Evolutionary conservation across 2,888 invertebrate species (phyloP).

Genomic region (Himalopsyche anomala): DNA sequence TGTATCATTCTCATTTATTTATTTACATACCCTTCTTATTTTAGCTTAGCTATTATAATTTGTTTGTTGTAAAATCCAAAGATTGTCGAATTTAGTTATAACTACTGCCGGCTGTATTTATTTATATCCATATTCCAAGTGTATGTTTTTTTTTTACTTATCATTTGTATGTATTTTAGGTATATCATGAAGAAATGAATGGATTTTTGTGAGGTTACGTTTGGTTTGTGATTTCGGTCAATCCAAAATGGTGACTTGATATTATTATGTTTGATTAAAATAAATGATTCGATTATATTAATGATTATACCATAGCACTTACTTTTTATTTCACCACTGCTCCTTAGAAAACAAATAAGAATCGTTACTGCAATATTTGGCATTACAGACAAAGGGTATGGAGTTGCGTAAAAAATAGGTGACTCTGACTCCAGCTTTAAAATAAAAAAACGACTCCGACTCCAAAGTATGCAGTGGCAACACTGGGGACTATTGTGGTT

Average conservation of each 20-base stretch:
- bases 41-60: not conserved
- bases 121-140: constrained; percentile 34
- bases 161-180: constrained; percentile 16
- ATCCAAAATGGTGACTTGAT: constrained; percentile 1
- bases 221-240: constrained; percentile 6
- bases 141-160: constrained; percentile 2
- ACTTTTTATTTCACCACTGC: not conserved
- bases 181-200: not conserved
- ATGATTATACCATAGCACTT: not conserved
- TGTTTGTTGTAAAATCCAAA: not conserved
- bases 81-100: constrained; percentile 19
- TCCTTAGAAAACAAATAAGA: too few species aligned
- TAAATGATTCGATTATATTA: constrained; percentile 30
- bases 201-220: constrained; percentile 9
- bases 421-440: too few species aligned
- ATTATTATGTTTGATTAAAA: constrained; percentile 26
- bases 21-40: not conserved
- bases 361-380: too few species aligned
- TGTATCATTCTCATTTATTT: not conserved
- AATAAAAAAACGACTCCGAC: too few species aligned
- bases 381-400: too few species aligned
- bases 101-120: constrained; percentile 34
- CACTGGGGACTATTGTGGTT: too few species aligned
- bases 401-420: too few species aligned
- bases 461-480: too few species aligned